Evolutionary conservation across 2,888 invertebrate genomes (phyloP).

Genomic region (Idaea aversata): DNA sequence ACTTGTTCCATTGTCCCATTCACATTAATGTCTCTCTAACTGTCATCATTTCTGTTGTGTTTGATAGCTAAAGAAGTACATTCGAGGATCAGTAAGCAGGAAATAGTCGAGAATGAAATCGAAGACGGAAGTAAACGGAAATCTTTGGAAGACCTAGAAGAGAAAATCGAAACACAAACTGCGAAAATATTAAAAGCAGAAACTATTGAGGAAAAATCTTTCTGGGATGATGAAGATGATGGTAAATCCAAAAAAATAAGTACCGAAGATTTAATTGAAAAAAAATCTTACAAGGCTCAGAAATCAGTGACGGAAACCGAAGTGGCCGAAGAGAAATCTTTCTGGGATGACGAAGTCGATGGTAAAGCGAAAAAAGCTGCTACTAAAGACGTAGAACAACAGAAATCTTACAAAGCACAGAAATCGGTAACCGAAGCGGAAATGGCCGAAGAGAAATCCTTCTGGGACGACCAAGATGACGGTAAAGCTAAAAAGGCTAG

Average conservation of each 20-base stretch:
- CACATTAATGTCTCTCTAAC: slow-evolving; percentile 27
- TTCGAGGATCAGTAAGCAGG: slow-evolving; percentile 72
- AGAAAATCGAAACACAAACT: slow-evolving; percentile 35
- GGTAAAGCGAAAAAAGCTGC: slow-evolving; percentile 43
- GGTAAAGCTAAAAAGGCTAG: slow-evolving; percentile 45
- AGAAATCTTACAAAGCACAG: slow-evolving; percentile 39
- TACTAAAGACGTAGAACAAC: slow-evolving; percentile 44
- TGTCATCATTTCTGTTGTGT: slow-evolving; percentile 55
- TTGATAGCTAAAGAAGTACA: slow-evolving; percentile 76
- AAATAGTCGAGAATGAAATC: slow-evolving; percentile 71
- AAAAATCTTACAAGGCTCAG: slow-evolving; percentile 39
- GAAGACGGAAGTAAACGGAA: slow-evolving; percentile 58
- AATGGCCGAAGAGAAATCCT: slow-evolving; percentile 44
- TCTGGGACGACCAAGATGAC: slow-evolving; percentile 57
- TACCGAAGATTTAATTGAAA: slow-evolving; percentile 47
- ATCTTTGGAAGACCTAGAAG: slow-evolving; percentile 46
- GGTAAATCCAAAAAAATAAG: slow-evolving; percentile 43
- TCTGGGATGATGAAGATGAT: slow-evolving; percentile 57
- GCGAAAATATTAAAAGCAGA: slow-evolving; percentile 51
- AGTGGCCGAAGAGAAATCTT: slow-evolving; percentile 47
- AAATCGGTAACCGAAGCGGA: slow-evolving; percentile 52
- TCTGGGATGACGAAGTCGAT: slow-evolving; percentile 53
- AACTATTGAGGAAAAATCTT: slow-evolving; percentile 45
- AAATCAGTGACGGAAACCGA: slow-evolving; percentile 54
- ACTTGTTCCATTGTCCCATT: slow-evolving; percentile 36